Conservation (phyloP, 2,888 invertebrate genomes). For the Onthophagus sagittarius region DNA sequence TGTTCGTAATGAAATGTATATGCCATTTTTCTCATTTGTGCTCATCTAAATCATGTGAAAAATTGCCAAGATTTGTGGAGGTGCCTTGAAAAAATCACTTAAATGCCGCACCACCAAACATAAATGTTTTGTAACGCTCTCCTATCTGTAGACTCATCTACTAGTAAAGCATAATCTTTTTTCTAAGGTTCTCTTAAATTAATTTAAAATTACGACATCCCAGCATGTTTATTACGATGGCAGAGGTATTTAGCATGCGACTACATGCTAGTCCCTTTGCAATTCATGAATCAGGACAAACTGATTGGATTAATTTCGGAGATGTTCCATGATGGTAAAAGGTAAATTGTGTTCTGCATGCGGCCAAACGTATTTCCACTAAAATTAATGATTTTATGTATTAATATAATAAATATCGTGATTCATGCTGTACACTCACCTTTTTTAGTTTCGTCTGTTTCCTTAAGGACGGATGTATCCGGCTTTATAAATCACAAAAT, state of each 20-base stretch:
- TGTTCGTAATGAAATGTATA: too few species aligned
- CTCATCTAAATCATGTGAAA: too few species aligned
- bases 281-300: conserved; percentile 31
- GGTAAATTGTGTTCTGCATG: conserved; percentile 33
- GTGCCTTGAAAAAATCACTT: neutral
- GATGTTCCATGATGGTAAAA: conserved; percentile 30
- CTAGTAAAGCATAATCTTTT: conserved; percentile 1
- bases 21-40: too few species aligned
- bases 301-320: conserved; percentile 31
- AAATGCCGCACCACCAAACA: neutral
- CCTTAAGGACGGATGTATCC: neutral
- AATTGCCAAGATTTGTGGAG: too few species aligned
- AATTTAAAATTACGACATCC: neutral
- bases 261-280: conserved; percentile 27
- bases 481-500: neutral
- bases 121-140: neutral
- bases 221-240: neutral
- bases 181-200: neutral
- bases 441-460: neutral
- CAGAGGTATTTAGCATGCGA: conserved; percentile 28
- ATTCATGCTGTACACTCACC: neutral
- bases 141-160: conserved; percentile 1
- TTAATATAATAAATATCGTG: neutral
- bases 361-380: conserved; percentile 28
- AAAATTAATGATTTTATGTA: neutral